Conservation (phyloP, 2,113 vertebrate genomes). For the Cebidichthys violaceus region DNA sequence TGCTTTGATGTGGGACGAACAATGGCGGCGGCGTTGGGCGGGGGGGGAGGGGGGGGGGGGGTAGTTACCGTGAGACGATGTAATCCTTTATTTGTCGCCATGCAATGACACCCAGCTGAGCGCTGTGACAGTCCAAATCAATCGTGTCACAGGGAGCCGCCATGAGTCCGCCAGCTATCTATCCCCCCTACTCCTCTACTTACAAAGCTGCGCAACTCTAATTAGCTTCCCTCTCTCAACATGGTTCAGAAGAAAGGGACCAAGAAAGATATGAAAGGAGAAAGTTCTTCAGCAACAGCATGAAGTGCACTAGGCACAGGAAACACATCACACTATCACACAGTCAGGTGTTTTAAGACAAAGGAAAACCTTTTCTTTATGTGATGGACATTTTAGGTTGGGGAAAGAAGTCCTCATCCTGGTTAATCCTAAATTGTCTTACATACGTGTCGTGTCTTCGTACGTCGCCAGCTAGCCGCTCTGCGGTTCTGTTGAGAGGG, state of each 20-base stretch:
- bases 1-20: slow-evolving; percentile 93
- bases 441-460: not conserved
- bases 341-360: slow-evolving; percentile 12
- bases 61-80: slow-evolving; percentile 66
- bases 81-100: slow-evolving; percentile 78
- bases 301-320: slow-evolving; percentile 30
- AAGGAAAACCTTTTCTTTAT: slow-evolving; percentile 13
- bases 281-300: slow-evolving; percentile 45
- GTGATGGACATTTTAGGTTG: not conserved
- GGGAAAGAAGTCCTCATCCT: not conserved
- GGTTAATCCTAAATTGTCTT: not conserved
- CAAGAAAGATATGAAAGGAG: slow-evolving; percentile 39
- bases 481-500: not conserved
- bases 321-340: slow-evolving; percentile 13
- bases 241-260: slow-evolving; percentile 51
- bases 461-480: not conserved
- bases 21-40: slow-evolving; percentile 79
- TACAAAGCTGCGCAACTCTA: slow-evolving; percentile 74
- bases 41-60: slow-evolving; percentile 53
- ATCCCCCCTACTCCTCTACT: slow-evolving; percentile 63
- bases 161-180: slow-evolving; percentile 70
- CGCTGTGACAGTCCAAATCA: slow-evolving; percentile 79
- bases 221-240: slow-evolving; percentile 75
- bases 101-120: slow-evolving; percentile 78
- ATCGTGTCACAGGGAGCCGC: slow-evolving; percentile 77